Evolutionary conservation across 2,888 invertebrate species (phyloP), one percentile per base, ranked within the genome.

Genomic region (Troides helena): DNA sequence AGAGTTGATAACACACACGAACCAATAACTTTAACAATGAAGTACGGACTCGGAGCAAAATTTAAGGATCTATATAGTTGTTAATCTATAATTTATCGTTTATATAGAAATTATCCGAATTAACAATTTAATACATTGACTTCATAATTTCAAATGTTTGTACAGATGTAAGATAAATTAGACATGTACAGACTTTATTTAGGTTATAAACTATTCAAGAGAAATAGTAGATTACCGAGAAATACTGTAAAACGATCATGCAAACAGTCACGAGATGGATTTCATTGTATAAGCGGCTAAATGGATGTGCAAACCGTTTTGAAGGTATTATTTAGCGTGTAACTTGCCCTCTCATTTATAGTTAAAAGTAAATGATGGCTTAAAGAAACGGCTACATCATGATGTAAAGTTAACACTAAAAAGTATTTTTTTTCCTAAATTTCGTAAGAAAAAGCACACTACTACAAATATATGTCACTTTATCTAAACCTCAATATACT

Each of bases 251-350:
- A 50, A 30, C 25, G 8, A 53, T 43, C 30, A 63, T 17, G 12
- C 62, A 63, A 50, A 46, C 25, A 36, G 46, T 21, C 36, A 21
- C 17, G 50, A 43, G 57, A 58, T 60, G 36, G 23, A 43, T 21
- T 18, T 43, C 57, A 17, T 57, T 62, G 57, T 57, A 62, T 62
- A 46, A 25, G 62, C 56, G 25, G 43, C 50, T 57, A 69, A 69
- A 46, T 30, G n/a, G 50, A 65, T 58, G 17, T 18, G 65, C 57
- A 69, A 69, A 69, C 61, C 30, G 43, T 23, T 58, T 21, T 12
- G 21, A 69, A 62, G 57, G 65, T 62, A 53, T 53, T 53, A 18
- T 53, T 8, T n/a, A 53, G 7, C n/a, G n/a, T 53, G 18, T 7
- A n/a, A 18, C n/a, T 4, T 53, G n/a, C 53, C 5, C 14, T 46